These are phyloP conservation scores for Tupiocoris notatus DNA, from an alignment of 2,888 invertebrate genomes.

Conservation along the genomic window DNA sequence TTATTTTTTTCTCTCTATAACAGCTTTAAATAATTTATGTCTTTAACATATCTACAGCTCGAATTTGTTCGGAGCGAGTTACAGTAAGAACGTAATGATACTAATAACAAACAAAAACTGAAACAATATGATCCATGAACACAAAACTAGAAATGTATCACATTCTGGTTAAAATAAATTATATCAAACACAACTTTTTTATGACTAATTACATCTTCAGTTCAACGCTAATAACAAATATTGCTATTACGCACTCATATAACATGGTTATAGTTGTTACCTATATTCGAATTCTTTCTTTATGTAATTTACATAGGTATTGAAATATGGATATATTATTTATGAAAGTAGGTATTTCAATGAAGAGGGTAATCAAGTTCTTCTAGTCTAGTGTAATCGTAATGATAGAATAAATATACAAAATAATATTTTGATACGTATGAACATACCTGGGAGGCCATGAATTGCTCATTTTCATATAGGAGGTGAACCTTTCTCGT, in stretches of 20 bases:
- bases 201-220: slow-evolving; percentile 48
- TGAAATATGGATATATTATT: slow-evolving; percentile 41
- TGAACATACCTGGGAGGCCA: slow-evolving; percentile 33
- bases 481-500: background rate
- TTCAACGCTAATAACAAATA: slow-evolving; percentile 47
- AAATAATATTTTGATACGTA: slow-evolving; percentile 43
- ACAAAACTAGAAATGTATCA: slow-evolving; percentile 50
- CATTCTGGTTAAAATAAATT: slow-evolving; percentile 50
- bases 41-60: slow-evolving; percentile 49
- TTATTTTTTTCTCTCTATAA: slow-evolving; percentile 42
- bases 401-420: slow-evolving; percentile 26
- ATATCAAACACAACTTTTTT: slow-evolving; percentile 49
- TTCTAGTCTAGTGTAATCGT: slow-evolving; percentile 29
- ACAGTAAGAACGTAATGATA: slow-evolving; percentile 42
- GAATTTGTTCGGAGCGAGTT: slow-evolving; percentile 44
- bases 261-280: slow-evolving; percentile 30
- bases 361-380: slow-evolving; percentile 7
- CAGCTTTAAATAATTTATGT: slow-evolving; percentile 48
- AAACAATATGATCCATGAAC: slow-evolving; percentile 48
- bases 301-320: slow-evolving; percentile 43
- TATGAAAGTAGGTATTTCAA: background rate
- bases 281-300: slow-evolving; percentile 34
- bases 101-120: slow-evolving; percentile 48
- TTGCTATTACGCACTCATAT: slow-evolving; percentile 43
- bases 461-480: background rate